Percentiles rank a stretch among this genome's conserved stretches.
Evolutionary conservation across 1,140 invertebrate genomes (phyloP).

Genomic region (Drosophila dunni): DNA sequence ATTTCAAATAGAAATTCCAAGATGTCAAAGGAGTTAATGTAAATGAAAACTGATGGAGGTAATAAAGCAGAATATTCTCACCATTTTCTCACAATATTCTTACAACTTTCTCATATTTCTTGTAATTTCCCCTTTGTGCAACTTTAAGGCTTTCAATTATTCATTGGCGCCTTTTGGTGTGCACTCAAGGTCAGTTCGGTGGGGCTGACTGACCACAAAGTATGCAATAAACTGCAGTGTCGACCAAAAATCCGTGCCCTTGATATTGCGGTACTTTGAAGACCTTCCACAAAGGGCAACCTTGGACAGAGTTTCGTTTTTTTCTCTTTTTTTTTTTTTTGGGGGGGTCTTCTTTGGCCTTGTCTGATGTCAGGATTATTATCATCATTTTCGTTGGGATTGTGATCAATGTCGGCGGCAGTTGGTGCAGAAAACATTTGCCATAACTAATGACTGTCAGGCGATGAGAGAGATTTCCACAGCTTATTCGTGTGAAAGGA

Average conservation of each 20-base stretch:
- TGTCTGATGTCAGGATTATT: conserved; percentile 40
- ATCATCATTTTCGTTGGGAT: conserved; percentile 58
- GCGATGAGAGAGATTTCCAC: conserved; percentile 60
- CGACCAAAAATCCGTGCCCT: conserved; percentile 29
- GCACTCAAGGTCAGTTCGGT: conserved; percentile 21
- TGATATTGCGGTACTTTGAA: conserved; percentile 27
- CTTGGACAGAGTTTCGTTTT: conserved; percentile 40
- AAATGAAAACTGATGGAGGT: too few species aligned
- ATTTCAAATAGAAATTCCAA: too few species aligned
- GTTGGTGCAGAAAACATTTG: conserved; percentile 43
- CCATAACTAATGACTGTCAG: conserved; percentile 78
- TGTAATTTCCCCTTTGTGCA: conserved; percentile 4
- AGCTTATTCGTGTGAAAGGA: conserved; percentile 30
- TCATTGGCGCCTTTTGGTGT: conserved; percentile 28
- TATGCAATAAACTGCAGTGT: conserved; percentile 50
- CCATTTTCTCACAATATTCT: background rate
- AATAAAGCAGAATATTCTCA: background rate
- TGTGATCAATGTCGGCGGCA: conserved; percentile 54
- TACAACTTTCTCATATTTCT: background rate
- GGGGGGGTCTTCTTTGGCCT: background rate
- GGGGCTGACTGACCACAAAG: conserved; percentile 29
- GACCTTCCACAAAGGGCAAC: conserved; percentile 18
- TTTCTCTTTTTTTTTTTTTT: conserved; percentile 30
- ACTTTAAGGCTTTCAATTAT: conserved; percentile 35
- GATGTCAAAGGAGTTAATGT: too few species aligned